These are phyloP conservation scores for Mustelus asterias DNA, from an alignment of 2,113 vertebrate species.

Conservation along the genomic window DNA sequence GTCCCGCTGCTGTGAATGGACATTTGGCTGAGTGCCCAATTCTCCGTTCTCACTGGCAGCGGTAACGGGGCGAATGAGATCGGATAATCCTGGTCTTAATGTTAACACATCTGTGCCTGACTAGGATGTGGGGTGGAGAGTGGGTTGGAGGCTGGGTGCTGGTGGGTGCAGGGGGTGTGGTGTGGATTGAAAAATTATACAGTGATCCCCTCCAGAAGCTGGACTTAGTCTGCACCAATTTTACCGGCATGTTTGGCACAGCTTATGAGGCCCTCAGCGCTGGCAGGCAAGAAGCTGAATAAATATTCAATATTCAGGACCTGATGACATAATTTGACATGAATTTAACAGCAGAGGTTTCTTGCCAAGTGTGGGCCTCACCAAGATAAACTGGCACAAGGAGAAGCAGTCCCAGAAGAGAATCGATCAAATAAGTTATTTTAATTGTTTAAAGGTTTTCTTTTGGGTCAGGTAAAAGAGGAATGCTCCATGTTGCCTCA, in stretches of 20 bases:
- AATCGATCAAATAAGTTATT: neutral
- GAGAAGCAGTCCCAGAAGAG: neutral
- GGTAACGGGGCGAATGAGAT: no score
- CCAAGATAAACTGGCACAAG: neutral
- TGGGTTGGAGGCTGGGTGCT: neutral
- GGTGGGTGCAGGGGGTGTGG: no score
- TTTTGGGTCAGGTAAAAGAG: neutral
- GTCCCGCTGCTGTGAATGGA: no score
- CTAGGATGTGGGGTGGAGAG: neutral
- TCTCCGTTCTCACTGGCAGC: no score
- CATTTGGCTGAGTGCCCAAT: no score
- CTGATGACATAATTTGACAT: neutral
- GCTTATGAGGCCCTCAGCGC: neutral
- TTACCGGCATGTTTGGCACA: neutral
- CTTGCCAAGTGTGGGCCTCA: neutral
- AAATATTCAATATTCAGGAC: neutral
- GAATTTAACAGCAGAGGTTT: neutral
- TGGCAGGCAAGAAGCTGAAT: neutral
- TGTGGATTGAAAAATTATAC: neutral
- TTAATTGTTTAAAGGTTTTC: neutral
- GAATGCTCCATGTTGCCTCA: no score
- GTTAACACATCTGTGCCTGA: neutral
- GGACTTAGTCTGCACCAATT: neutral
- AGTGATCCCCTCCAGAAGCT: neutral
- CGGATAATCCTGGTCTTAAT: no score